A percentile compares a stretch with the other conserved stretches of the same genome.
phyloP scores from a whole-genome alignment of 1,140 invertebrate species.

The Bombyx mori region DNA sequence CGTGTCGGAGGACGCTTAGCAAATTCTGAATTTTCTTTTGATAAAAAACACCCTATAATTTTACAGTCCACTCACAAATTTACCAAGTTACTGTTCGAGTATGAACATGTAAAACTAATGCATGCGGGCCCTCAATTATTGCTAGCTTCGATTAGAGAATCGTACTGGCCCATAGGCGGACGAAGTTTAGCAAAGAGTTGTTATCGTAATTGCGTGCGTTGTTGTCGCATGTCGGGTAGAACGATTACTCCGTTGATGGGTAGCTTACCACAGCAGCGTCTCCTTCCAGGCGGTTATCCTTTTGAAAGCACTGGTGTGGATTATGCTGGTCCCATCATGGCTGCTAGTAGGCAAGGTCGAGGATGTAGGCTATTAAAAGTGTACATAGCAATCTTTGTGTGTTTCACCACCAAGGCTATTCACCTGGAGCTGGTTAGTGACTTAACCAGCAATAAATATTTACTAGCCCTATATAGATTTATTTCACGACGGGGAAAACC shows the following conservation, averaged over 20 bases:
- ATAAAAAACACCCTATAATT: constrained; percentile 12
- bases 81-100: constrained; percentile 6
- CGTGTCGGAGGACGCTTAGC: constrained; percentile 6
- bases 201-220: constrained; percentile 29
- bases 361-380: background rate
- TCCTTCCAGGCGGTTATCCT: background rate
- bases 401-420: background rate
- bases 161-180: constrained; percentile 11
- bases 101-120: constrained; percentile 6
- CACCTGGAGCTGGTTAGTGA: background rate
- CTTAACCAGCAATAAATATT: background rate
- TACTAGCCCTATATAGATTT: constrained; percentile 8
- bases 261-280: background rate
- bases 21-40: background rate
- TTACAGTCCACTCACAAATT: constrained; percentile 8
- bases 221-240: background rate
- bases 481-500: constrained; percentile 26
- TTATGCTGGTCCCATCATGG: background rate
- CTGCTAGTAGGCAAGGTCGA: background rate
- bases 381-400: constrained; percentile 1
- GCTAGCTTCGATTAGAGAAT: constrained; percentile 5
- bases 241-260: background rate
- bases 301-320: background rate
- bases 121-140: constrained; percentile 11
- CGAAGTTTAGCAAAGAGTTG: constrained; percentile 12